Evolutionary conservation across 1,140 invertebrate genomes (phyloP).

Genomic region (Drosophila nebulosa): DNA sequence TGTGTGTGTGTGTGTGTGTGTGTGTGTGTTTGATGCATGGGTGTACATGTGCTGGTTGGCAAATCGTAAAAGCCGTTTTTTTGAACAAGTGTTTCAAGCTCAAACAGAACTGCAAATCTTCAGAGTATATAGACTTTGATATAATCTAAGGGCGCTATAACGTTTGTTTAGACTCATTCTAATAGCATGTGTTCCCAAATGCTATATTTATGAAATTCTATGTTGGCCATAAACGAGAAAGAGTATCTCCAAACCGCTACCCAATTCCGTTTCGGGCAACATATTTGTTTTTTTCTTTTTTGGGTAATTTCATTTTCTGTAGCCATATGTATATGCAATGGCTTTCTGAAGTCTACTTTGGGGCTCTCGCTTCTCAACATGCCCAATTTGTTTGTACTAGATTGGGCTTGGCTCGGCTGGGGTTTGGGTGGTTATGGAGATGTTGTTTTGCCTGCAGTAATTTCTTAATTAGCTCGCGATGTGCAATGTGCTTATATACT

Average conservation of each 20-base stretch:
- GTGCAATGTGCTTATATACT: slow-evolving; percentile 71
- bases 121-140: neutral
- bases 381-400: slow-evolving; percentile 25
- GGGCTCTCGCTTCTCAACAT: slow-evolving; percentile 6
- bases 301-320: slow-evolving; percentile 67
- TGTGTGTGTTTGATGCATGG: slow-evolving; percentile 1
- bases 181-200: too few relatives aligned
- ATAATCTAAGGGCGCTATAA: neutral
- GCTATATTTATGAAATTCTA: too few relatives aligned
- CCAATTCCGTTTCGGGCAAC: neutral
- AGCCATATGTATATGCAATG: slow-evolving; percentile 67
- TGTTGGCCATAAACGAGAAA: too few relatives aligned
- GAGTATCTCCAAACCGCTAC: neutral
- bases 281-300: slow-evolving; percentile 27
- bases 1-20: neutral
- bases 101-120: neutral
- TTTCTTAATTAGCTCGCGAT: slow-evolving; percentile 79
- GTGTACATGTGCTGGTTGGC: neutral
- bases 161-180: too few relatives aligned
- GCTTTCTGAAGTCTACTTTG: slow-evolving; percentile 59
- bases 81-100: neutral
- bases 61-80: neutral
- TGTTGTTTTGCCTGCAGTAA: slow-evolving; percentile 75
- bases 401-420: neutral
- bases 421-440: slow-evolving; percentile 28